Evolutionary conservation across 2,888 invertebrate species (phyloP).

Genomic region (Chesias legatella): DNA sequence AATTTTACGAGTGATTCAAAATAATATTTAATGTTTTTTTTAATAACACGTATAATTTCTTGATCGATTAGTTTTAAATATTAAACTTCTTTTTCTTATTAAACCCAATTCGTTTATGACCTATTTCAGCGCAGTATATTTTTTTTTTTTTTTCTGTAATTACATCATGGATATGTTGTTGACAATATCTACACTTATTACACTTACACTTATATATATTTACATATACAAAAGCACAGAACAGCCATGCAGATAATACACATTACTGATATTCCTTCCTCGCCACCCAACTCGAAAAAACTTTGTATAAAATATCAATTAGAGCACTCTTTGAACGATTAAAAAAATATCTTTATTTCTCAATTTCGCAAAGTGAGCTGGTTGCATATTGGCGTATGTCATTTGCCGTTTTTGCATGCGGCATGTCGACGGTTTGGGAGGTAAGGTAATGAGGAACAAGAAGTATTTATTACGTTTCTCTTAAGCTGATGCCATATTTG

Average conservation of each 20-base stretch:
- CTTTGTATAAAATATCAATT: constrained; percentile 77
- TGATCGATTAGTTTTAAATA: no score
- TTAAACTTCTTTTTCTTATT: no score
- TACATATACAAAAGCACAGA: constrained; percentile 49
- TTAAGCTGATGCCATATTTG: constrained; percentile 40
- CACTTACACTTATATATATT: constrained; percentile 39
- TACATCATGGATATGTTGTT: no score
- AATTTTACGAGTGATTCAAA: constrained; percentile 14
- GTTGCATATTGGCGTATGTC: constrained; percentile 66
- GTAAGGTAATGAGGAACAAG: constrained; percentile 72
- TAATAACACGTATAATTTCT: no score
- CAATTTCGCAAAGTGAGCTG: constrained; percentile 73
- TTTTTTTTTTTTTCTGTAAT: no score
- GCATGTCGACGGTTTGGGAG: constrained; percentile 66
- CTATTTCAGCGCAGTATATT: no score
- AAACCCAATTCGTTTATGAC: no score
- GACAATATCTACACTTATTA: not conserved
- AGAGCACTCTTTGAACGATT: constrained; percentile 61
- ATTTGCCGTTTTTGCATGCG: constrained; percentile 70
- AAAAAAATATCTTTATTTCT: constrained; percentile 70
- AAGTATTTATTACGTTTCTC: constrained; percentile 60
- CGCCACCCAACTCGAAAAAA: constrained; percentile 72
- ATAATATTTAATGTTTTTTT: no score
- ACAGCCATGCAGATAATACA: constrained; percentile 58
- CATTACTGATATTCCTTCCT: constrained; percentile 61